phyloP scores from a whole-genome alignment of 2,888 invertebrate species.

The Aleiodes leptofemur region DNA sequence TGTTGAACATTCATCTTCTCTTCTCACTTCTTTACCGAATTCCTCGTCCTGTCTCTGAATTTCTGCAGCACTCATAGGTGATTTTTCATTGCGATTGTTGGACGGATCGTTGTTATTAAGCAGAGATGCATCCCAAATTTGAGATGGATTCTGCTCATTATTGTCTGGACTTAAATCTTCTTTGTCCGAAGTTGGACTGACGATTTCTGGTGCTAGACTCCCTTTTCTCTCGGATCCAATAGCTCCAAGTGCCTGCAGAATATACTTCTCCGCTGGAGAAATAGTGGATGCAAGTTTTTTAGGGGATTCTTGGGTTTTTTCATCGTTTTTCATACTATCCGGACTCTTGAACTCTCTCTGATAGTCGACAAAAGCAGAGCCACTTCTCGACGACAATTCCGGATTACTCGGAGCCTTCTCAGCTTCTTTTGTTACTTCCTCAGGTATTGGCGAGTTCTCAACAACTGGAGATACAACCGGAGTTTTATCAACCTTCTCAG shows the following conservation, averaged over 20 bases:
- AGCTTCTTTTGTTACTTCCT: not conserved
- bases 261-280: slow-evolving; percentile 18
- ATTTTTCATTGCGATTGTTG: slow-evolving; percentile 52
- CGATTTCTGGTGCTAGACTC: slow-evolving; percentile 43
- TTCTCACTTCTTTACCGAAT: slow-evolving; percentile 31
- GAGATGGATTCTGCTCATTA: slow-evolving; percentile 53
- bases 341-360: not conserved
- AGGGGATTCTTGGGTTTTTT: slow-evolving; percentile 3
- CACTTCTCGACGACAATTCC: not conserved
- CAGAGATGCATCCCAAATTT: slow-evolving; percentile 62
- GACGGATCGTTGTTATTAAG: slow-evolving; percentile 54
- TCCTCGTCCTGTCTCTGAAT: slow-evolving; percentile 43
- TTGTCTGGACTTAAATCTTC: slow-evolving; percentile 29
- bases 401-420: not conserved
- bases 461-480: too few relatives aligned
- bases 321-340: not conserved
- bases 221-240: slow-evolving; percentile 60
- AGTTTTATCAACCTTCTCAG: too few relatives aligned
- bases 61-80: slow-evolving; percentile 10
- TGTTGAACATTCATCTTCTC: not conserved
- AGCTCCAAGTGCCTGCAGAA: slow-evolving; percentile 56
- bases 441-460: too few relatives aligned
- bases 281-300: not conserved
- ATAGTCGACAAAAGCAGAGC: slow-evolving; percentile 1
- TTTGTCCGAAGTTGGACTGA: slow-evolving; percentile 11